Conservation (phyloP, 2,888 invertebrate species). For the Meghimatium bilineatum region DNA sequence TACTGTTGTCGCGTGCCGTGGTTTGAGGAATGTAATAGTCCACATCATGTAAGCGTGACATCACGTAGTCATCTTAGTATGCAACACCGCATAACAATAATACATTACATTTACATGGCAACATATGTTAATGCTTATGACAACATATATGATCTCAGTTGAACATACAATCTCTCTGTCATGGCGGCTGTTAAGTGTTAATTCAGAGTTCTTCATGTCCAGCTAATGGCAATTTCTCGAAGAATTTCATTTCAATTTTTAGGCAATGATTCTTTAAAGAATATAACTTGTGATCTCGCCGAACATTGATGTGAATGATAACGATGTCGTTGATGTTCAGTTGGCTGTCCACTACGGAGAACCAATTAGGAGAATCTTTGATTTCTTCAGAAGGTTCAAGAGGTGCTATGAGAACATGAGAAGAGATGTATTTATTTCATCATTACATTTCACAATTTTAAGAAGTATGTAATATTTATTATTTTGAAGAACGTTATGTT, state of each 20-base stretch:
- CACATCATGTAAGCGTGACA: too few species aligned
- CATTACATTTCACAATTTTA: not conserved
- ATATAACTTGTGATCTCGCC: not conserved
- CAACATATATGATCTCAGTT: not conserved
- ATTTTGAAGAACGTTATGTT: too few species aligned
- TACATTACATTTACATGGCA: too few species aligned
- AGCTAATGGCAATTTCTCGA: not conserved
- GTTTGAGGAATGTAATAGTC: too few species aligned
- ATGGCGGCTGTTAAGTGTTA: not conserved
- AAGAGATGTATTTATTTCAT: not conserved
- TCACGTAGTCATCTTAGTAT: too few species aligned
- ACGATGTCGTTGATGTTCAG: not conserved
- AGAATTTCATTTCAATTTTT: not conserved
- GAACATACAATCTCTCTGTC: not conserved
- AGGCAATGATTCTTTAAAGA: not conserved
- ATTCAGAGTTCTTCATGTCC: not conserved
- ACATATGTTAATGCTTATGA: too few species aligned
- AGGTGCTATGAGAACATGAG: not conserved
- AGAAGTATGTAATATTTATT: not conserved
- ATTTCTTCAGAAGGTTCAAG: not conserved
- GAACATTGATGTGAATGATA: not conserved
- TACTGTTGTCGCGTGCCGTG: too few species aligned
- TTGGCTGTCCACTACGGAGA: not conserved
- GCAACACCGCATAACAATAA: too few species aligned
- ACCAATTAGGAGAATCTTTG: not conserved